Conservation (phyloP, 2,113 vertebrate species). For the Garra rufa region DNA sequence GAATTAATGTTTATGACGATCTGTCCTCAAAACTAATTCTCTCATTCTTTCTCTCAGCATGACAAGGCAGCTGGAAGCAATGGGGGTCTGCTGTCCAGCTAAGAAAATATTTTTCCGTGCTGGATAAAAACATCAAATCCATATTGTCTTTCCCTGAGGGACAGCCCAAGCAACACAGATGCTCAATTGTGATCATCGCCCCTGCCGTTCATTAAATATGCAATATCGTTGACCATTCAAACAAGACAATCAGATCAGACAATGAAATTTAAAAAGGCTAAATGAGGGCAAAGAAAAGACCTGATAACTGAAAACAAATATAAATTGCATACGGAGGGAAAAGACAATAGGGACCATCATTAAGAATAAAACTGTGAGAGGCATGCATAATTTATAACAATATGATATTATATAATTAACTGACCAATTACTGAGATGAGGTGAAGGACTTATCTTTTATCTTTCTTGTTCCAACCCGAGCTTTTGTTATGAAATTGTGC, state of each 20-base stretch:
- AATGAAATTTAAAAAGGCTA: background rate
- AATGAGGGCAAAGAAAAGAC: background rate
- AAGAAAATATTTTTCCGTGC: slow-evolving; percentile 43
- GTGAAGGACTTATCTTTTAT: background rate
- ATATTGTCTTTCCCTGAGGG: slow-evolving; percentile 20
- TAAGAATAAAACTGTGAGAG: background rate
- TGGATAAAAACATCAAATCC: slow-evolving; percentile 38
- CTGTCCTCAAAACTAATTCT: background rate
- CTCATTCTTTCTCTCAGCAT: background rate
- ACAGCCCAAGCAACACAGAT: slow-evolving; percentile 23
- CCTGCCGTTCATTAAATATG: slow-evolving; percentile 25
- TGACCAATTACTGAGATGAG: background rate
- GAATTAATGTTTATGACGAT: slow-evolving; percentile 6
- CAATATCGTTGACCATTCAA: background rate
- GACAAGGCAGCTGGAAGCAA: slow-evolving; percentile 41
- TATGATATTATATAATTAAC: background rate
- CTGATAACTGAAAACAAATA: background rate
- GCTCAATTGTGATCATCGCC: slow-evolving; percentile 5
- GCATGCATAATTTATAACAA: background rate
- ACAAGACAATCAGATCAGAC: slow-evolving; percentile 13
- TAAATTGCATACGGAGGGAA: background rate
- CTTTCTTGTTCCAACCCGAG: background rate
- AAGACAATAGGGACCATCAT: background rate
- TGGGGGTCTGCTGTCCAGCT: slow-evolving; percentile 43
- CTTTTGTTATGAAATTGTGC: background rate